Evolutionary conservation across 2,113 vertebrate genomes (phyloP).

Genomic region (Tragelaphus imberbis): DNA sequence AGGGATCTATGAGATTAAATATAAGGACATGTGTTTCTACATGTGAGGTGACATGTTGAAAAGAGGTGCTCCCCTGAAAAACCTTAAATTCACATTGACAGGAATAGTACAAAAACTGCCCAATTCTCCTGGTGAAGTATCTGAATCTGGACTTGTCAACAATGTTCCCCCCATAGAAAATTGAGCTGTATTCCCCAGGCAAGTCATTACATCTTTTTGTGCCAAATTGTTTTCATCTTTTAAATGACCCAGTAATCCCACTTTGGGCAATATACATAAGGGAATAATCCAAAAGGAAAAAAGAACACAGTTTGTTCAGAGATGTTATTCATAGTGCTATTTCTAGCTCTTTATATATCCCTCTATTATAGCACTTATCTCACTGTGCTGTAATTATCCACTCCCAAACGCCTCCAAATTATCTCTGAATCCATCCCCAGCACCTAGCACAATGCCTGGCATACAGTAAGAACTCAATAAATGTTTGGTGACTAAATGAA

Average conservation of each 20-base stretch:
- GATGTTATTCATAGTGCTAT: conserved; percentile 72
- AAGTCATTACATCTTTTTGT: conserved; percentile 69
- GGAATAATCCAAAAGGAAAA: conserved; percentile 72
- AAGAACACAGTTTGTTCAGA: conserved; percentile 68
- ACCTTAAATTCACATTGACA: not conserved
- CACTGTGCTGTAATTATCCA: conserved; percentile 73
- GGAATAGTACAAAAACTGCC: not conserved
- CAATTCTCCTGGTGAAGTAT: not conserved
- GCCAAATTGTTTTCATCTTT: conserved; percentile 75
- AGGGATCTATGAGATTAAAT: not conserved
- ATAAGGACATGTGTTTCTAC: not conserved
- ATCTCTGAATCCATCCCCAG: conserved; percentile 68
- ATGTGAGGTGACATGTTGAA: not conserved
- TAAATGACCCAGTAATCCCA: conserved; percentile 75
- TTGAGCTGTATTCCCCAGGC: conserved; percentile 66
- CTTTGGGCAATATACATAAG: conserved; percentile 72
- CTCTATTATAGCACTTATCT: conserved; percentile 70
- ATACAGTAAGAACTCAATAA: conserved; percentile 72
- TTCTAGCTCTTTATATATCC: conserved; percentile 69
- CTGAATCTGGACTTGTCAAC: conserved; percentile 65
- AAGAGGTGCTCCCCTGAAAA: not conserved
- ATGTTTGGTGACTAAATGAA: conserved; percentile 63
- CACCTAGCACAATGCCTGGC: conserved; percentile 70
- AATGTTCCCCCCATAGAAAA: conserved; percentile 54
- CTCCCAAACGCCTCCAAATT: conserved; percentile 70